Base-by-base conservation (phyloP, 2,113 vertebrate genomes). In the Coracopsis vasa region DNA sequence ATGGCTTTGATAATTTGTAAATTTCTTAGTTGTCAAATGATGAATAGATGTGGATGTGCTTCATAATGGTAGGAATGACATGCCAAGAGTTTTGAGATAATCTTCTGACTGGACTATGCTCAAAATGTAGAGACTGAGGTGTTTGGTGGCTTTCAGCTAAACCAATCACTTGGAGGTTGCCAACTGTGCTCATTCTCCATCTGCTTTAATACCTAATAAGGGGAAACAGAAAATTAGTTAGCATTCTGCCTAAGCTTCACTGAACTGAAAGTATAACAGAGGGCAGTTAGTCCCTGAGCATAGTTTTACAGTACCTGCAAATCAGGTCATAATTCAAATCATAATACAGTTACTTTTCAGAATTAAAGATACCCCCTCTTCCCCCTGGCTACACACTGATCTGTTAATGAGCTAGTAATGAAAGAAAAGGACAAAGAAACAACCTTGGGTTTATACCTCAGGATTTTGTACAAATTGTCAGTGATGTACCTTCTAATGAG, bases 1-100 rank as follows among this genome's bases (percentile, higher is more conserved):
- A 41, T 64, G 28, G 4, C 11, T 73, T 61, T 33, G 10, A 19
- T 77, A 0, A 0, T 14, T 60, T 47, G 2, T 77, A 39, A 47
- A 33, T 69, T 64, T 90, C 28, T 33, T 67, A 66, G 18, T 18
- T 82, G n/a, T 20, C 51, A 62, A 41, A 21, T 48, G 61, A 41
- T 82, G 47, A 35, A 19, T 65, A 42, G 24, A 23, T 61, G 39
- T 0, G 12, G 23, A 42, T 31, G 39, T 39, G 5, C 37, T 83
- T 23, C 24, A 28, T 42, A 85, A 41, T 56, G n/a, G 61, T 58
- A 58, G 58, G 56, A 65, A 51, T 56, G 54, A 56, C 54, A 56
- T 56, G 35, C 23, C 17, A 16, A 23, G 69, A 44, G 25, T 9
- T 37, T 79, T 66, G 50, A 86, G 61, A 64, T n/a, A 12, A 7